Evolutionary conservation across 2,113 vertebrate species (phyloP).

Genomic region (Tyrannus savana): DNA sequence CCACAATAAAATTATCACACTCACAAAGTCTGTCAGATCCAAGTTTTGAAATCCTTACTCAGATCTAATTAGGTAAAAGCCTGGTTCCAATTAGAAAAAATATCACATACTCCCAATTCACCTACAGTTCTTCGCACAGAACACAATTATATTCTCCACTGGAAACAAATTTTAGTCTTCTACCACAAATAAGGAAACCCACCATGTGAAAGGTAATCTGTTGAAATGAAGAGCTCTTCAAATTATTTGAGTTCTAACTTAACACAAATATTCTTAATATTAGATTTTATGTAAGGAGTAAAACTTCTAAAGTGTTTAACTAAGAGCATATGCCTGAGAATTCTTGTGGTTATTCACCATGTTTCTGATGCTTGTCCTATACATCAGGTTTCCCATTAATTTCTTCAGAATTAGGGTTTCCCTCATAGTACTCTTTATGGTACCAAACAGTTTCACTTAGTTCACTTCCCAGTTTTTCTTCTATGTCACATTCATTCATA

Average conservation of each 20-base stretch:
- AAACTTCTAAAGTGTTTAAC: conserved; percentile 33
- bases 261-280: conserved; percentile 49
- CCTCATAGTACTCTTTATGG: not conserved
- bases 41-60: conserved; percentile 12
- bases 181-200: not conserved
- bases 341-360: conserved; percentile 59
- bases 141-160: conserved; percentile 11
- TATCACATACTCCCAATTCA: not conserved
- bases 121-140: not conserved
- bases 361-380: conserved; percentile 31
- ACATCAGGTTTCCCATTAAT: conserved; percentile 22
- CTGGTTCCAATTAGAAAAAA: conserved; percentile 38
- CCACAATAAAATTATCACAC: conserved; percentile 42
- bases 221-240: not conserved
- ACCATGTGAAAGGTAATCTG: not conserved
- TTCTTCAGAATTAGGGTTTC: conserved; percentile 20
- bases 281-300: conserved; percentile 50
- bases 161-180: conserved; percentile 35
- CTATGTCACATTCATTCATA: not conserved
- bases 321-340: conserved; percentile 45
- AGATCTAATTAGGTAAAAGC: conserved; percentile 16
- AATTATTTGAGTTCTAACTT: conserved; percentile 21
- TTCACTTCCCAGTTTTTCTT: not conserved
- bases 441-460: not conserved
- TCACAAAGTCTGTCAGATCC: not conserved